Conservation (phyloP, 2,888 invertebrate genomes). For the Eupsilia transversa region DNA sequence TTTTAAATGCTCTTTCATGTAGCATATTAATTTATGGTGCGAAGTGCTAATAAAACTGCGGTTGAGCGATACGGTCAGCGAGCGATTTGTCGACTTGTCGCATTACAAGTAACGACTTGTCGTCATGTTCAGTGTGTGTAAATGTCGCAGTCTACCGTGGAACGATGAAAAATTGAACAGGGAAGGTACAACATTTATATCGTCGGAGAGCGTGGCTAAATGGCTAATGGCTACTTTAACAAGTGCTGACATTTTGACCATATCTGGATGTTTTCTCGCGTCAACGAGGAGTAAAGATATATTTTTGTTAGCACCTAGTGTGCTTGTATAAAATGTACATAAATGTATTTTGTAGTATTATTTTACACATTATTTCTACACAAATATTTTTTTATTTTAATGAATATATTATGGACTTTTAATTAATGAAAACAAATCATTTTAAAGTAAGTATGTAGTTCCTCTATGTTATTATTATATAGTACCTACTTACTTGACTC, state of each 20-base stretch:
- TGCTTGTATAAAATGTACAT: background rate
- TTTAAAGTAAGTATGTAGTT: background rate
- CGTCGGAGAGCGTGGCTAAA: constrained; percentile 7
- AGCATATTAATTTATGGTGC: constrained; percentile 46
- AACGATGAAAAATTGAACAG: constrained; percentile 50
- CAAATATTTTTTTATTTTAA: background rate
- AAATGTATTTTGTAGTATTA: background rate
- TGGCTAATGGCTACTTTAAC: constrained; percentile 34
- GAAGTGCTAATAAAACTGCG: constrained; percentile 41
- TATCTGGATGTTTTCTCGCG: background rate
- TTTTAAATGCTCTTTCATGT: constrained; percentile 47
- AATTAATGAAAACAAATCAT: background rate
- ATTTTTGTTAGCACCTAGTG: background rate
- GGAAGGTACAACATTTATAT: constrained; percentile 29
- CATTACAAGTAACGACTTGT: constrained; percentile 40
- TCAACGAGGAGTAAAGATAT: background rate
- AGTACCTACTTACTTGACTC: too few species aligned
- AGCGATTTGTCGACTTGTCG: constrained; percentile 40
- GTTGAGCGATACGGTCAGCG: constrained; percentile 53
- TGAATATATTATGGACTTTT: background rate
- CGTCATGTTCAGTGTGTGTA: constrained; percentile 25
- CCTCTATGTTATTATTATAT: background rate
- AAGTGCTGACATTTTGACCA: constrained; percentile 8
- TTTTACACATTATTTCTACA: too few species aligned
- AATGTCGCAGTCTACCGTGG: constrained; percentile 16